phyloP scores from a whole-genome alignment of 2,888 invertebrate species.

The Meandrusa payeni region DNA sequence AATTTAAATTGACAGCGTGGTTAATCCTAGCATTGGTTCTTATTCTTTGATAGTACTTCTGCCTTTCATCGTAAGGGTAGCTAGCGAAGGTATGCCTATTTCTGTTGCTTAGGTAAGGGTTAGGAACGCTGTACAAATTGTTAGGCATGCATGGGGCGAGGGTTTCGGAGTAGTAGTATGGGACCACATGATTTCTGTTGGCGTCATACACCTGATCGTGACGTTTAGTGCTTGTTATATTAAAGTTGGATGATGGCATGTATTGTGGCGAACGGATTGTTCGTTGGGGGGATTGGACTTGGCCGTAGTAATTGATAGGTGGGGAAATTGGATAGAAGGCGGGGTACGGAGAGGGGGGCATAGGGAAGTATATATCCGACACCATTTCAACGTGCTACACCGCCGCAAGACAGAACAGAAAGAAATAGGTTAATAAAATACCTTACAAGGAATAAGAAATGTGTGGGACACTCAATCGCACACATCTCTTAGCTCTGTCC shows the following conservation, averaged over 20 bases:
- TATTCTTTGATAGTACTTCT: constrained; percentile 48
- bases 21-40: constrained; percentile 50
- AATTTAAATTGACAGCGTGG: constrained; percentile 43
- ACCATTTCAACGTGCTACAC: constrained; percentile 87
- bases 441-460: constrained; percentile 25
- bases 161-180: constrained; percentile 74
- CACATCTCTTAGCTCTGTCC: constrained; percentile 29
- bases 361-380: constrained; percentile 87
- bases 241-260: constrained; percentile 48
- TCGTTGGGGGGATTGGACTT: constrained; percentile 51
- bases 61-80: constrained; percentile 59
- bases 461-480: constrained; percentile 26
- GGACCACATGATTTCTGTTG: constrained; percentile 78
- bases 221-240: constrained; percentile 53
- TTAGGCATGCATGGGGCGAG: constrained; percentile 68
- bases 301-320: constrained; percentile 68
- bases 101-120: constrained; percentile 42
- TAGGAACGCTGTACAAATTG: constrained; percentile 57
- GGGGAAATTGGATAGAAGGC: constrained; percentile 70
- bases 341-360: constrained; percentile 69
- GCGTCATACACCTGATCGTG: constrained; percentile 76
- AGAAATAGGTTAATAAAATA: constrained; percentile 66
- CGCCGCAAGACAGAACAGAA: constrained; percentile 77
- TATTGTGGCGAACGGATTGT: constrained; percentile 60
- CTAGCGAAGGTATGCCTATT: constrained; percentile 61